These are phyloP conservation scores for Metopolophium dirhodum DNA, from an alignment of 1,140 invertebrate species.

Conservation along the genomic window DNA sequence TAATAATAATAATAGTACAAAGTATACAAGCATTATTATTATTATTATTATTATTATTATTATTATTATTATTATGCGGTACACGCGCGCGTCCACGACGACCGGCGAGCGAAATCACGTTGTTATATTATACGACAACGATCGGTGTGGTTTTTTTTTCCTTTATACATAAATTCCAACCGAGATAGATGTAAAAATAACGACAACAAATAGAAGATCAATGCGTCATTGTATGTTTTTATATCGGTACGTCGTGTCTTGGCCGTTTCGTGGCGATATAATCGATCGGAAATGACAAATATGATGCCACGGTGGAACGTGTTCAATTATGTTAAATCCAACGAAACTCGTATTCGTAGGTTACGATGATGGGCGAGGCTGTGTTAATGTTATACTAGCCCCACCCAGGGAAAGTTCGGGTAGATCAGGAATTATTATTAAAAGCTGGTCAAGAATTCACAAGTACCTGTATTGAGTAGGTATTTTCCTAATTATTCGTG, in stretches of 20 bases:
- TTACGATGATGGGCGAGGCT: background rate
- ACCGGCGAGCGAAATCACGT: background rate
- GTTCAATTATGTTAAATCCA: background rate
- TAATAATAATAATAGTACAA: background rate
- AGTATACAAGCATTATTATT: background rate
- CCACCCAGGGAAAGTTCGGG: background rate
- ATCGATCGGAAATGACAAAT: background rate
- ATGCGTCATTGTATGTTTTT: background rate
- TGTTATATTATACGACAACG: background rate
- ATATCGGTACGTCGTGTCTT: too few species aligned
- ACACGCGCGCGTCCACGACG: background rate
- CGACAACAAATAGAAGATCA: background rate
- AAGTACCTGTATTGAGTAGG: background rate
- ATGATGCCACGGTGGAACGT: background rate
- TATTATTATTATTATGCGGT: background rate
- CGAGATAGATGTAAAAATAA: background rate
- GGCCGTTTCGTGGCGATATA: background rate
- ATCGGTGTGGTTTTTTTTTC: background rate
- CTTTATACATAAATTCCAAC: background rate
- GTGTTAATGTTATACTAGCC: too few species aligned
- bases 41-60: too few species aligned
- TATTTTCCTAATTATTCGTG: background rate
- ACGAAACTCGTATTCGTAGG: background rate
- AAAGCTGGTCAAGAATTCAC: background rate
- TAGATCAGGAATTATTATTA: too few species aligned